Percentiles rank a stretch among this genome's conserved stretches.
These are phyloP conservation scores for Ormyrus pomaceus DNA, from an alignment of 2,888 invertebrate species.

Conservation along the genomic window DNA sequence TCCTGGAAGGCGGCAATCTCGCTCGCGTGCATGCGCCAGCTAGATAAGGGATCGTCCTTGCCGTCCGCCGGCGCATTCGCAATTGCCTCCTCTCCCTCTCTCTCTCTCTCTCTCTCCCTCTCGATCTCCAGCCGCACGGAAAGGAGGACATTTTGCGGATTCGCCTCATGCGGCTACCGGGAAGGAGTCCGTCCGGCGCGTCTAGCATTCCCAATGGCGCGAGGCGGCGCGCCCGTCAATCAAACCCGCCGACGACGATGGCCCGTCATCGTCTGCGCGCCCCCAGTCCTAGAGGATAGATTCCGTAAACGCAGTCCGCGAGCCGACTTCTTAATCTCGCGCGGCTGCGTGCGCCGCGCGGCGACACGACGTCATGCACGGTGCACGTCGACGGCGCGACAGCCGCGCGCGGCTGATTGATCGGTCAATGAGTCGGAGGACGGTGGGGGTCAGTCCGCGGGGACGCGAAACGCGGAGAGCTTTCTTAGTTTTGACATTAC, in stretches of 20 bases:
- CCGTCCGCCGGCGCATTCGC: constrained; percentile 43
- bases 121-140: constrained; percentile 47
- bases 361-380: no score
- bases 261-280: constrained; percentile 56
- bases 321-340: constrained; percentile 6
- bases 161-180: constrained; percentile 74
- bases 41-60: constrained; percentile 71
- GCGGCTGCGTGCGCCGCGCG: background rate
- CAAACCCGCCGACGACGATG: constrained; percentile 49
- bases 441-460: background rate
- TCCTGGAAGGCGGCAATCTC: constrained; percentile 62
- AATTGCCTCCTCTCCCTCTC: background rate
- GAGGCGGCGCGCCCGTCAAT: constrained; percentile 69
- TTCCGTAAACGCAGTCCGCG: background rate
- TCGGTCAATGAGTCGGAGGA: constrained; percentile 40
- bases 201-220: constrained; percentile 69
- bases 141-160: constrained; percentile 67
- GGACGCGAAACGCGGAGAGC: no score
- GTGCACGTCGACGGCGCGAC: background rate
- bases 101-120: background rate
- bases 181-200: constrained; percentile 65
- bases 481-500: no score
- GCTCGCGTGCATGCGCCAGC: background rate
- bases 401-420: constrained; percentile 21
- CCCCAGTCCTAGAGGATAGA: constrained; percentile 55